A percentile compares a stretch with the other conserved stretches of the same genome.
These are phyloP conservation scores for Eulemur rubriventer DNA, from an alignment of 2,797 vertebrate genomes.

Conservation along the genomic window DNA sequence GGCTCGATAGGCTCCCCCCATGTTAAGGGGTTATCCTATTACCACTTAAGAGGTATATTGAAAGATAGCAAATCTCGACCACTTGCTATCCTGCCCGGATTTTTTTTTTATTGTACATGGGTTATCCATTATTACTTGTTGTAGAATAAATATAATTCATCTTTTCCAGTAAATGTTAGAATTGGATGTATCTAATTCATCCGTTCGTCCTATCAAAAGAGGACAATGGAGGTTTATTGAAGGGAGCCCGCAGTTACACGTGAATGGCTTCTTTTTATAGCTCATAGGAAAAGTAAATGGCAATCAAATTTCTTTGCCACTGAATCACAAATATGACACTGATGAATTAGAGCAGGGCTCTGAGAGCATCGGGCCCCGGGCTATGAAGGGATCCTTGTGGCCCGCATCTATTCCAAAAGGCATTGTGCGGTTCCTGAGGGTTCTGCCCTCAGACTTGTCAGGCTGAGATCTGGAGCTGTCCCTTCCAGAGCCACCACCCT, in stretches of 20 bases:
- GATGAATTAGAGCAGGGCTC: not conserved
- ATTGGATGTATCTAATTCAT: constrained; percentile 88
- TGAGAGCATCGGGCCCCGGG: fast-evolving
- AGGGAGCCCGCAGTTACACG: constrained; percentile 49
- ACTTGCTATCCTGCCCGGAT: constrained; percentile 92
- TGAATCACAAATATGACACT: constrained; percentile 43
- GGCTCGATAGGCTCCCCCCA: constrained; percentile 98
- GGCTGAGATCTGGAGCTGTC: not conserved
- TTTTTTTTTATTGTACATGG: constrained; percentile 89
- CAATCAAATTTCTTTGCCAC: constrained; percentile 66
- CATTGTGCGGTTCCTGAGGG: not conserved
- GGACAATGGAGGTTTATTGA: constrained; percentile 76
- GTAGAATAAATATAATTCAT: constrained; percentile 93
- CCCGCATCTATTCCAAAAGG: not conserved
- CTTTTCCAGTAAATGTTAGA: constrained; percentile 89
- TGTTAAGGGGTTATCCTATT: constrained; percentile 99
- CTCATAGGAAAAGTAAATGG: constrained; percentile 59
- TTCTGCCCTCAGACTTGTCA: fast-evolving
- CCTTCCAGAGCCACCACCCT: not conserved
- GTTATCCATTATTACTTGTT: constrained; percentile 93
- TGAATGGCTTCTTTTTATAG: constrained; percentile 52
- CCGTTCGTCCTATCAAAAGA: constrained; percentile 84
- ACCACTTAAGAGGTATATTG: constrained; percentile 99
- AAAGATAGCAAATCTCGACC: constrained; percentile 98
- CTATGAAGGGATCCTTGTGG: not conserved